Base-by-base conservation (phyloP, 1,140 invertebrate species). In the Brachionus paranguensis region DNA sequence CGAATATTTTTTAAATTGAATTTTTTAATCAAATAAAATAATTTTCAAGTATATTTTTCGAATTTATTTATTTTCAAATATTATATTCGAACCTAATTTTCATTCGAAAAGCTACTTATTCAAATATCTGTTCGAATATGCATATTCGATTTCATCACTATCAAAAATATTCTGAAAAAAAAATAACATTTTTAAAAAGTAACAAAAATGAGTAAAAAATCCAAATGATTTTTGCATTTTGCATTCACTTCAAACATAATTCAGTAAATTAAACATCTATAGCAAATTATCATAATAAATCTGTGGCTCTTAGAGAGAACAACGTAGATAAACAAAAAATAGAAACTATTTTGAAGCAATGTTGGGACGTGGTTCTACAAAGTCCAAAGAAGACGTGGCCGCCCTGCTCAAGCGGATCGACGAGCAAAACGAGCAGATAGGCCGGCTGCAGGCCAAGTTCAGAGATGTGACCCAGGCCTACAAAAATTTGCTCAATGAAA, bases 351-450 rank as follows among this genome's bases (percentile, higher is more conserved):
- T 33, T 8, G 24, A 68, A 41, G 41, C 33, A 72, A 72, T 72
- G 68, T 43, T 72, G 17, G 68, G 68, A 20, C 68, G 68, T 24
- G 17, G 27, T 68, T 68, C 65, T 17, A 14, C 29, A 55, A 78
- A 78, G 41, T 14, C 43, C 29, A 79, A 53, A 29, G 47, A 55
- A 33, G 78, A 81, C 27, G 78, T 65, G 3, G 8, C 60, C 12
- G 37, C 27, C 29, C 41, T 81, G 12, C 53, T 81, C 1, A 68
- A 45, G 37, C 29, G 27, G 12, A 65, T 81, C 11, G 78, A 81
- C 24, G 78, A 81, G 53, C 53, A 81, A 10, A 45, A 81, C 53
- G 53, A 81, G 41, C 78, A 81, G 41, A 41, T 64, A 20, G 20
- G 20, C 12, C 50, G 78, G 0, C 27, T 81, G 24, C 53, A 81